phyloP scores from a whole-genome alignment of 2,113 vertebrate species.

The Prolemur simus region DNA sequence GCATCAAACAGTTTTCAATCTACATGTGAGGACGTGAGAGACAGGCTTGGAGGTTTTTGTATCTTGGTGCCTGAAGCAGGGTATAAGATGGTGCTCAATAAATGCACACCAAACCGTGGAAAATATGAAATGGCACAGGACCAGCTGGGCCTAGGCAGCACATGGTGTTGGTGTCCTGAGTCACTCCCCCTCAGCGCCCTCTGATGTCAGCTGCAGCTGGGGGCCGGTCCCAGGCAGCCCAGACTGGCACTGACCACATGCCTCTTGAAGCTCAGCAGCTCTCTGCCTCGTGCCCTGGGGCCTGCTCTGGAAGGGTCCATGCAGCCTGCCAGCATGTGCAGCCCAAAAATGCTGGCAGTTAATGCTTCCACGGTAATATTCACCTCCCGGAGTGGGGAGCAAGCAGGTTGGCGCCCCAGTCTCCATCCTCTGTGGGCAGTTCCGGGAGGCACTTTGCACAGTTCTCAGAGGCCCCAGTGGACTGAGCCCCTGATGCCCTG shows the following conservation, averaged over 20 bases:
- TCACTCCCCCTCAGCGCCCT: neutral
- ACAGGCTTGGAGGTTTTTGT: neutral
- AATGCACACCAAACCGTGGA: neutral
- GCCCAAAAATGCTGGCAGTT: neutral
- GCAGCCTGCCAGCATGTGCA: neutral
- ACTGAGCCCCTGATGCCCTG: neutral
- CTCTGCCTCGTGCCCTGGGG: neutral
- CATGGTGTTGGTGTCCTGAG: neutral
- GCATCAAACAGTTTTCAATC: neutral
- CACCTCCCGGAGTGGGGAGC: neutral
- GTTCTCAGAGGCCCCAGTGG: neutral
- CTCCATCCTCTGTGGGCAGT: neutral
- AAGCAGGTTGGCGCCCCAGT: neutral
- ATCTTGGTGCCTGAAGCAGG: neutral
- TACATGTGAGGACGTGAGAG: neutral
- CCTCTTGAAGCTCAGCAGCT: no score
- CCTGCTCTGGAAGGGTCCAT: neutral
- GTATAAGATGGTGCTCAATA: neutral
- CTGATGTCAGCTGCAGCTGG: neutral
- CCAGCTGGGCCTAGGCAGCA: neutral
- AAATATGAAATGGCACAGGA: neutral
- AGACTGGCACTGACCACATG: neutral
- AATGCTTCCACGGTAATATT: neutral
- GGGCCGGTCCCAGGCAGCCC: rapidly evolving
- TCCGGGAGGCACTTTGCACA: neutral